Evolutionary conservation across 2,888 invertebrate genomes (phyloP), one percentile per base, ranked within the genome.

Genomic region (Aspidiotus rigidus): DNA sequence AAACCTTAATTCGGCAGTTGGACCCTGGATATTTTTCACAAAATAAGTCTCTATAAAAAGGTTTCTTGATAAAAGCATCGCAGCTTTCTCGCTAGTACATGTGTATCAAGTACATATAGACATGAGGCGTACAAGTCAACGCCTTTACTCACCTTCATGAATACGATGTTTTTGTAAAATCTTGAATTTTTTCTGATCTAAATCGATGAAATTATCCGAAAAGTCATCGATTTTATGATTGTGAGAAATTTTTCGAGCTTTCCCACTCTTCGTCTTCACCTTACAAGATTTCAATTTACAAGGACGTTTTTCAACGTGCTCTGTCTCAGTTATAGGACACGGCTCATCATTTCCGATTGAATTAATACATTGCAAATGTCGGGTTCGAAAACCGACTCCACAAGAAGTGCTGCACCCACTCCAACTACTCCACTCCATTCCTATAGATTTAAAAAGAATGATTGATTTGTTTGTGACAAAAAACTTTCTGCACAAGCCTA

Each of bases 341-440:
- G 74, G 73, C 64, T 75, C 75, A 62, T 75, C 75, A 13, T 28
- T 62, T 56, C 40, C 41, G 39, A 41, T 54, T 17, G 55, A 39
- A 54, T 62, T 69, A 7, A 74, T 69, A 71, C 77, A 77, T 66
- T 72, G 71, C n/a, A 74, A 74, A 71, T 72, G 72, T 7, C 76
- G 72, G 8, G 74, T 71, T 70, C 75, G 75, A 13, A 73, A 64
- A 3, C 77, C 77, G 8, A 72, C 70, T 8, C 76, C 77, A 64
- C 77, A 77, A 7, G 75, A 72, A 1, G 73, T 73, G 44, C 74
- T 75, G 73, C 77, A 77, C 8, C 73, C 73, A 39, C 74, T 74
- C 77, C 77, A 77, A 40, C 74, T 74, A 0, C 74, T 74, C 76
- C 76, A 76, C 42, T 74, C 75, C 70, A 74, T 71, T 62, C 74